These are phyloP conservation scores for Drosophila neutralis DNA, from an alignment of 2,888 invertebrate species.

Conservation along the genomic window DNA sequence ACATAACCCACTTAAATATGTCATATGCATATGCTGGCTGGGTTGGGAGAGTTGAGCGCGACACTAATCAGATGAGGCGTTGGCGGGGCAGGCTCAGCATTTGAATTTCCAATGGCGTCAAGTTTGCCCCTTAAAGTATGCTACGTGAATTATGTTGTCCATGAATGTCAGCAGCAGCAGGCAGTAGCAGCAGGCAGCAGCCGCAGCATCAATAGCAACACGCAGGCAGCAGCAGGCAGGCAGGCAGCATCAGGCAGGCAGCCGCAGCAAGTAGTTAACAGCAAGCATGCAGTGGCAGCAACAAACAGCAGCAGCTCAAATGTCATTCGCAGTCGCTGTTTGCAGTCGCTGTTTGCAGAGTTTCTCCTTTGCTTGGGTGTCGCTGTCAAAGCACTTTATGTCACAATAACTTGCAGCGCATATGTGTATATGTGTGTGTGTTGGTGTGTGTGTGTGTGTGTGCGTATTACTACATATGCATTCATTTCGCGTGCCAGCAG, in stretches of 20 bases:
- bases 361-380: constrained; percentile 54
- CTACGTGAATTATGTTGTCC: constrained; percentile 75
- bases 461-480: constrained; percentile 60
- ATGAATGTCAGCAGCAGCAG: constrained; percentile 74
- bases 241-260: background rate
- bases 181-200: constrained; percentile 25
- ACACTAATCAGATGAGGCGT: constrained; percentile 69
- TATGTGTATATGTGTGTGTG: constrained; percentile 3
- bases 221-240: too few relatives aligned
- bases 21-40: constrained; percentile 63
- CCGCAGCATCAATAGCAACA: constrained; percentile 26
- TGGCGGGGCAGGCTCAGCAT: constrained; percentile 56
- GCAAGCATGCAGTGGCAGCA: constrained; percentile 3
- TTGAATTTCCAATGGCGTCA: constrained; percentile 75
- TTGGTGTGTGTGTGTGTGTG: constrained; percentile 11
- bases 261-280: too few relatives aligned
- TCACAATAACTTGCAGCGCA: constrained; percentile 83
- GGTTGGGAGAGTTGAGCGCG: constrained; percentile 27
- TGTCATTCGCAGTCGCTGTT: constrained; percentile 49
- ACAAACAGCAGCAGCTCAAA: constrained; percentile 53
- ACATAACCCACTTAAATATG: constrained; percentile 78
- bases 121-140: constrained; percentile 59
- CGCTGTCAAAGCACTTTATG: constrained; percentile 82
- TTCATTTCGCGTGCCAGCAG: constrained; percentile 78
- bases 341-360: constrained; percentile 33